Evolutionary conservation across 2,113 vertebrate species (phyloP), one percentile per base, ranked within the genome.

Genomic region (Apistogramma diplotaenia): DNA sequence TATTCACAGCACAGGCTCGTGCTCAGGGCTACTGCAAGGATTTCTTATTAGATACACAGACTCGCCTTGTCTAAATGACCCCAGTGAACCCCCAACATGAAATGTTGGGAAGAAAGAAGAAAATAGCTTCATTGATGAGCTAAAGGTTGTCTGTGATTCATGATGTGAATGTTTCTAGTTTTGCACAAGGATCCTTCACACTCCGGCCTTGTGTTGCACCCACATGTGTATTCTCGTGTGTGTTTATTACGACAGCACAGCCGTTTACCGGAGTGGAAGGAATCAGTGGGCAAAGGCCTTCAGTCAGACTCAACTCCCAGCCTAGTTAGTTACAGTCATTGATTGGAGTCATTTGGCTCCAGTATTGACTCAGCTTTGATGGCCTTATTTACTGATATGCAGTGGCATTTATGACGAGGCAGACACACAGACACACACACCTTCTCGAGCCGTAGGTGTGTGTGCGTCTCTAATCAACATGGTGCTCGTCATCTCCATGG

Each of bases 201-300:
- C 59, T 29, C 3, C 25, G 59, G 29, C 58, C 33, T n/a, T n/a
- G n/a, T n/a, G n/a, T n/a, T 27, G 6, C 11, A 40, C 62, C 61
- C 18, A 79, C 65, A 70, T 13, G 19, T 8, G 16, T 51, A 15
- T 35, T 5, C 25, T 15, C 73, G 51, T n/a, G 19, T 25, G 18
- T 6, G 40, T 43, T 77, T 81, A 29, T 74, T 62, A 31, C 10
- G 11, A 43, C 57, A 56, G 31, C 35, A 8, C 54, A 11, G 33
- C 81, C 60, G 3, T 89, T 87, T 61, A 43, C 49, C 40, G 62
- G 78, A 51, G 65, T 79, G 81, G 35, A 74, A 55, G 21, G 83
- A 62, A 84, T 89, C 80, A 65, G 51, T 79, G 87, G 78, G 29
- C 85, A 74, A 31, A 84, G 85, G 80, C 73, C 87, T 74, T 70